Evolutionary conservation across 2,113 vertebrate species (phyloP).

Genomic region (Ailuropoda melanoleuca): DNA sequence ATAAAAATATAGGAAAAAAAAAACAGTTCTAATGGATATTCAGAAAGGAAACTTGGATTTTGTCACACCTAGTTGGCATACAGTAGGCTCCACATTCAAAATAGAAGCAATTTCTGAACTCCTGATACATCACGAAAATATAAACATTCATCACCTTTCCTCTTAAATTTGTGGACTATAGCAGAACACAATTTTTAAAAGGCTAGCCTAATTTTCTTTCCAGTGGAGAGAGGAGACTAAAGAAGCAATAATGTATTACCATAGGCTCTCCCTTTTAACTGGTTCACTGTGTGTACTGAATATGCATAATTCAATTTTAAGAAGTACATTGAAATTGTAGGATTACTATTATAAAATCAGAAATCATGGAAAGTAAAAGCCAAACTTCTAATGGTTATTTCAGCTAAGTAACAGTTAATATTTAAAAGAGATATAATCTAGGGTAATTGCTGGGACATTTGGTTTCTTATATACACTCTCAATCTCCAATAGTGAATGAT

Average conservation of each 20-base stretch:
- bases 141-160: constrained; percentile 50
- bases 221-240: not conserved
- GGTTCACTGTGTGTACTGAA: not conserved
- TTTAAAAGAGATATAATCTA: not conserved
- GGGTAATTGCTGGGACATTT: not conserved
- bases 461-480: not conserved
- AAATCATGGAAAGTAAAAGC: constrained; percentile 23
- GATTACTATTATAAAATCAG: not conserved
- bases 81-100: constrained; percentile 57
- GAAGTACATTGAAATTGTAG: constrained; percentile 5
- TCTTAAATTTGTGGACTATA: constrained; percentile 56
- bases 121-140: constrained; percentile 61
- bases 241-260: not conserved
- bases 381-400: constrained; percentile 8
- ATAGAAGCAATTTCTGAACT: constrained; percentile 55
- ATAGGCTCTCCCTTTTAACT: not conserved
- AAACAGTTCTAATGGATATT: not conserved
- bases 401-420: constrained; percentile 31
- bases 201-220: constrained; percentile 37
- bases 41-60: constrained; percentile 21
- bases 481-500: not conserved
- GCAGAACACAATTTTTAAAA: not conserved
- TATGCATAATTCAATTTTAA: not conserved
- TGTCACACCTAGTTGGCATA: constrained; percentile 51
- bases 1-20: not conserved